phyloP scores from a whole-genome alignment of 2,888 invertebrate species.

The Bellardia pandia region DNA sequence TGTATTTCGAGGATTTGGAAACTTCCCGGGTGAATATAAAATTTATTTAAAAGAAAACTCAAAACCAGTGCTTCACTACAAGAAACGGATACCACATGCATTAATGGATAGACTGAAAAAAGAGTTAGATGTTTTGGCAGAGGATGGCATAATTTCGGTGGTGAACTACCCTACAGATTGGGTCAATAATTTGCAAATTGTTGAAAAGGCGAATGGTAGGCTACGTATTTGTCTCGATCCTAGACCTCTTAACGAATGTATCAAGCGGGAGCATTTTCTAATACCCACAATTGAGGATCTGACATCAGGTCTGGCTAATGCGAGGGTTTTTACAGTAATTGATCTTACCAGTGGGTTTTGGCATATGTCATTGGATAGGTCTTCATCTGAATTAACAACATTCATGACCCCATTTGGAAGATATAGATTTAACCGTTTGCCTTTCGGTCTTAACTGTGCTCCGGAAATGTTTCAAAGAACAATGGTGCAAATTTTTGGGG shows the following conservation, averaged over 20 bases:
- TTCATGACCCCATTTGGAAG: no score
- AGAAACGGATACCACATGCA: no score
- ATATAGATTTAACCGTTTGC: slow-evolving; percentile 75
- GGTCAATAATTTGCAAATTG: slow-evolving; percentile 73
- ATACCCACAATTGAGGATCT: slow-evolving; percentile 74
- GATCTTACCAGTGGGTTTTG: slow-evolving; percentile 49
- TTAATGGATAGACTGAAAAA: no score
- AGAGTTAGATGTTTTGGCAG: no score
- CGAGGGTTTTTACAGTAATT: slow-evolving; percentile 58
- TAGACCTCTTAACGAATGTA: slow-evolving; percentile 51
- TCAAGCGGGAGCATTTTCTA: slow-evolving; percentile 46
- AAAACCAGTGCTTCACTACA: neutral
- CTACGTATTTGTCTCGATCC: slow-evolving; percentile 70
- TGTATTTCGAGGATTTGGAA: slow-evolving; percentile 20
- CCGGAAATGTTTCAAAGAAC: slow-evolving; percentile 78
- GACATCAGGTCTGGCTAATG: slow-evolving; percentile 1
- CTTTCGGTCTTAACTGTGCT: slow-evolving; percentile 77
- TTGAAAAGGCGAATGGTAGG: slow-evolving; percentile 71
- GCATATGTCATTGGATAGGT: slow-evolving; percentile 53
- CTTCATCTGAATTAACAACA: no score
- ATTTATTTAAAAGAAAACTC: slow-evolving; percentile 8
- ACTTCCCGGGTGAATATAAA: slow-evolving; percentile 2
- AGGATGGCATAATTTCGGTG: neutral
- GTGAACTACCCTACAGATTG: slow-evolving; percentile 64
- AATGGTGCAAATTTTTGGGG: slow-evolving; percentile 77